phyloP scores from a whole-genome alignment of 2,888 invertebrate species.

The Lymantria monacha region DNA sequence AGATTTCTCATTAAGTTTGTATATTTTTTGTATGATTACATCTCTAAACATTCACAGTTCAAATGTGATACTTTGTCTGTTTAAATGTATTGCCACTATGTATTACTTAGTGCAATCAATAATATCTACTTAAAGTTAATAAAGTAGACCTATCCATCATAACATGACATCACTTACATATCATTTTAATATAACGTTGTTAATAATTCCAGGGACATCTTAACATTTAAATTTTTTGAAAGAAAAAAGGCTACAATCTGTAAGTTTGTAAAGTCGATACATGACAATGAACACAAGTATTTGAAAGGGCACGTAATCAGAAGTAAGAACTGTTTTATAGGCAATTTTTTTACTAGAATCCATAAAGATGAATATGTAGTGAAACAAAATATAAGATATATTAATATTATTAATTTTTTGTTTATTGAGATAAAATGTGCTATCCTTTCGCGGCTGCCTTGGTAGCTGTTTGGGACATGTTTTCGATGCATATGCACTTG shows the following conservation, averaged over 20 bases:
- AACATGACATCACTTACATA: too few species aligned
- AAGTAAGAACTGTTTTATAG: conserved; percentile 72
- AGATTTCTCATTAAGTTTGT: too few species aligned
- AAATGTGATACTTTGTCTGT: too few species aligned
- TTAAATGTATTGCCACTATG: too few species aligned
- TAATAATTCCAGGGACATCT: conserved; percentile 13
- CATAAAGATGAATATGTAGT: too few species aligned
- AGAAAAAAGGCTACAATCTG: conserved; percentile 11
- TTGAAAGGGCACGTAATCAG: conserved; percentile 89
- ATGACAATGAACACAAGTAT: conserved; percentile 84
- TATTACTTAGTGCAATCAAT: too few species aligned
- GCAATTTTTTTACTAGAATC: neutral
- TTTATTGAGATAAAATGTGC: conserved; percentile 78
- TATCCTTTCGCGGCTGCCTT: conserved; percentile 90
- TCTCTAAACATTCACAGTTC: too few species aligned
- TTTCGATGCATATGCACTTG: conserved; percentile 79
- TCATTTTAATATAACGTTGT: neutral
- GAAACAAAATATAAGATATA: neutral
- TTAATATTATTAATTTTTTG: neutral
- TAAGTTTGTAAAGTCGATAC: conserved; percentile 10
- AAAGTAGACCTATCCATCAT: too few species aligned
- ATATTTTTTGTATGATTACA: too few species aligned
- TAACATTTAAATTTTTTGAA: neutral
- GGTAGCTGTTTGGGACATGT: conserved; percentile 85
- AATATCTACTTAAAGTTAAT: too few species aligned